These are phyloP conservation scores for Acanthurus tractus DNA, from an alignment of 2,797 vertebrate genomes.

Conservation along the genomic window DNA sequence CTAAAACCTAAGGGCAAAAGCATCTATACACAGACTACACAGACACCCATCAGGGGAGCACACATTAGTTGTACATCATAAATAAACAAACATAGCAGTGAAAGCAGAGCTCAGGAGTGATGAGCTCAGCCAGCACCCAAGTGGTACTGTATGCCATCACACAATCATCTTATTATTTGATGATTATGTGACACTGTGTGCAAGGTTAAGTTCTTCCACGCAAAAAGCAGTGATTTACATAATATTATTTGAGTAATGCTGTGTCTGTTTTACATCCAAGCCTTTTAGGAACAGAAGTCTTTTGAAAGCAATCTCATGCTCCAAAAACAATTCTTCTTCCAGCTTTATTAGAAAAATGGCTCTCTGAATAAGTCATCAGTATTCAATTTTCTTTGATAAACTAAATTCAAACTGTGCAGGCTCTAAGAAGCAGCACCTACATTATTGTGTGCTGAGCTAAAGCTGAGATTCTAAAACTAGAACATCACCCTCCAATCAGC, in stretches of 20 bases:
- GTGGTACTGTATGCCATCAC: neutral
- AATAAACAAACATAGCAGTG: conserved; percentile 49
- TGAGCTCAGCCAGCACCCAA: conserved; percentile 7
- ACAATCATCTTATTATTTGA: conserved; percentile 1
- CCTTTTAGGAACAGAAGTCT: neutral
- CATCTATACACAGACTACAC: conserved; percentile 35
- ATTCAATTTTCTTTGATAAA: neutral
- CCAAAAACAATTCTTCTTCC: conserved; percentile 11
- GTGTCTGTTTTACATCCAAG: neutral
- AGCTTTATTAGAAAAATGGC: conserved; percentile 18
- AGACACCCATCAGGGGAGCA: conserved; percentile 27
- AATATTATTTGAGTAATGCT: neutral
- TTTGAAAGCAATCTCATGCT: conserved; percentile 14
- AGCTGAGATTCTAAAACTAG: conserved; percentile 7
- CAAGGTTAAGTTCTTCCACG: neutral
- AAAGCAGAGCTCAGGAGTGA: conserved; percentile 24
- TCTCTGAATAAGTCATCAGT: neutral
- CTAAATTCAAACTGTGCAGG: neutral
- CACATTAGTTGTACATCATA: conserved; percentile 49
- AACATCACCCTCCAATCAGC: neutral
- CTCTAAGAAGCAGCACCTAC: neutral
- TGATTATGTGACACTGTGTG: conserved; percentile 7
- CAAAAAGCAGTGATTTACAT: conserved; percentile 10
- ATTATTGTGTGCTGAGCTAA: neutral
- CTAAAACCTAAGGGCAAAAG: conserved; percentile 60